phyloP scores from a whole-genome alignment of 2,113 vertebrate genomes.

The Centropristis striata region DNA sequence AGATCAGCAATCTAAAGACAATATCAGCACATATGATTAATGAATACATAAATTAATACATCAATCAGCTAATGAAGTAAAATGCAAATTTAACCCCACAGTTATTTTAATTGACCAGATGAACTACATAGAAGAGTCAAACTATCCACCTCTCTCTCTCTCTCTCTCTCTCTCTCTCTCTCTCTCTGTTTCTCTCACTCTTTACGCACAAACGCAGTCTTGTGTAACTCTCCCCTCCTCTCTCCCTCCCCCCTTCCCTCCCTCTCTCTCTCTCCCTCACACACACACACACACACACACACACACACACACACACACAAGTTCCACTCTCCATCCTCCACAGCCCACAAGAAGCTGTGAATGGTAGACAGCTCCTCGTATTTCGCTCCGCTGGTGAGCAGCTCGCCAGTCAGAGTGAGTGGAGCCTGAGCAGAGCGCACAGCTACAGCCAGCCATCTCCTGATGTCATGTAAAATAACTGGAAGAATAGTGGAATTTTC shows the following conservation, averaged over 20 bases:
- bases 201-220: conserved; percentile 37
- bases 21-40: not conserved
- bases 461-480: conserved; percentile 8
- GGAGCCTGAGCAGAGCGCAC: conserved; percentile 62
- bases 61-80: not conserved
- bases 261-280: conserved; percentile 33
- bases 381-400: conserved; percentile 38
- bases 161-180: no score
- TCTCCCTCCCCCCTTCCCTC: conserved; percentile 33
- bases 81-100: not conserved
- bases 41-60: not conserved
- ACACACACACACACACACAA: no score
- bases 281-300: no score
- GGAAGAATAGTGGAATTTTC: not conserved
- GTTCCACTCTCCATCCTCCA: conserved; percentile 25
- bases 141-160: not conserved
- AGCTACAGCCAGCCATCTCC: not conserved
- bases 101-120: conserved; percentile 8
- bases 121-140: not conserved
- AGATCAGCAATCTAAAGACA: conserved; percentile 9
- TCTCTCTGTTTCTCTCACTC: conserved; percentile 13
- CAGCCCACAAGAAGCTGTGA: conserved; percentile 64
- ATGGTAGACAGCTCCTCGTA: conserved; percentile 51
- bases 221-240: conserved; percentile 66
- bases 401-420: conserved; percentile 30